These are phyloP conservation scores for Lepus americanus DNA, from an alignment of 2,113 vertebrate species.

Conservation along the genomic window DNA sequence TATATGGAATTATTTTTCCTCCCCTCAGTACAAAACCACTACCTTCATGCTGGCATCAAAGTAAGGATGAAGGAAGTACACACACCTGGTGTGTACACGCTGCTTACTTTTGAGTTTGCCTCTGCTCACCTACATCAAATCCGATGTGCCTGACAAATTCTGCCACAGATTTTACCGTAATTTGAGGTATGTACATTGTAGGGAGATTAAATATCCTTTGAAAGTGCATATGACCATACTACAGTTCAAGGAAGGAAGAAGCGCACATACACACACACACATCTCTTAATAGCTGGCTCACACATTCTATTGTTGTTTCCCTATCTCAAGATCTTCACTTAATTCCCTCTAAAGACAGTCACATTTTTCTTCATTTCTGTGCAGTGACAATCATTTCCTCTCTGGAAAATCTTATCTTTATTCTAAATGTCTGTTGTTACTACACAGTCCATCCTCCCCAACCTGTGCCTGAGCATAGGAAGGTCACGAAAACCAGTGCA, in stretches of 20 bases:
- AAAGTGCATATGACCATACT: not conserved
- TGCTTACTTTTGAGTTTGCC: not conserved
- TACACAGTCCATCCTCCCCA: not conserved
- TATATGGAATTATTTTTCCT: not conserved
- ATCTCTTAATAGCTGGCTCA: not conserved
- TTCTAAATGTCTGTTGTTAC: conserved; percentile 7
- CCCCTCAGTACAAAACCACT: not conserved
- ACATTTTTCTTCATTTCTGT: not conserved
- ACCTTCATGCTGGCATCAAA: not conserved
- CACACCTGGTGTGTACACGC: too few relatives aligned
- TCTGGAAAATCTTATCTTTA: not conserved
- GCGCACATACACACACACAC: not conserved
- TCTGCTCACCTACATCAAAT: not conserved
- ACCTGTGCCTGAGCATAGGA: not conserved
- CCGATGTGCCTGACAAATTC: not conserved
- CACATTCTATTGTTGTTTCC: not conserved
- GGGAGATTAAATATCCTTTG: not conserved
- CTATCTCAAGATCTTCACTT: not conserved
- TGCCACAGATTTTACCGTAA: not conserved
- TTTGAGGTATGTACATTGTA: not conserved
- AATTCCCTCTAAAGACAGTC: not conserved
- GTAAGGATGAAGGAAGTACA: not conserved
- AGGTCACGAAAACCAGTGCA: not conserved
- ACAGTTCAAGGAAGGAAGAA: not conserved
- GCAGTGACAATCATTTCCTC: not conserved